phyloP scores from a whole-genome alignment of 92 coral and sea anemone genomes.

The Muricea muricata region DNA sequence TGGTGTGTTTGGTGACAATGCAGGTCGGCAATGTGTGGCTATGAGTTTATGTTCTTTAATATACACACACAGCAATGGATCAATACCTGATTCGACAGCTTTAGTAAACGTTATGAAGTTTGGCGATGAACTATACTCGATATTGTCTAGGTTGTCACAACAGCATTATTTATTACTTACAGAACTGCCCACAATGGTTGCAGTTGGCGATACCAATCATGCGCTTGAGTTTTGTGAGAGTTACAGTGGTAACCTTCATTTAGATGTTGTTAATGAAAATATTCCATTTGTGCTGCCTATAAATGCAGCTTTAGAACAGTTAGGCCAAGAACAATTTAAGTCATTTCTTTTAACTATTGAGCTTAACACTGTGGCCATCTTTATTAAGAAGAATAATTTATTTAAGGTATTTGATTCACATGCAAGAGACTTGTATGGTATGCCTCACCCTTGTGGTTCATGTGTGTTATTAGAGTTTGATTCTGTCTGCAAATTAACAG shows the following conservation, averaged over 20 bases:
- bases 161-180: constrained; percentile 13
- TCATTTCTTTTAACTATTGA: constrained; percentile 58
- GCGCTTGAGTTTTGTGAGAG: neutral
- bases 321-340: constrained; percentile 39
- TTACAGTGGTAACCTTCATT: constrained; percentile 7
- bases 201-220: neutral
- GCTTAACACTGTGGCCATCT: constrained; percentile 51
- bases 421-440: constrained; percentile 62
- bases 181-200: constrained; percentile 14
- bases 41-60: constrained; percentile 59
- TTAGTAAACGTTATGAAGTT: constrained; percentile 51
- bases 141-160: neutral
- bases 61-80: constrained; percentile 45
- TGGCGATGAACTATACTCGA: constrained; percentile 64
- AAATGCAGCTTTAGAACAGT: constrained; percentile 52
- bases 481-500: constrained; percentile 5
- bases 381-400: constrained; percentile 22
- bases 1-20: constrained; percentile 61
- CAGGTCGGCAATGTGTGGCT: constrained; percentile 70
- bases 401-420: constrained; percentile 60
- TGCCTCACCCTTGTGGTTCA: constrained; percentile 20
- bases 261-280: constrained; percentile 8
- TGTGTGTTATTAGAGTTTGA: constrained; percentile 50
- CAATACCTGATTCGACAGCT: constrained; percentile 42
- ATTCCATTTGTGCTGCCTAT: constrained; percentile 60